Evolutionary conservation across 2,888 invertebrate genomes (phyloP), one percentile per base, ranked within the genome.

Genomic region (Pemphredon lugubris): DNA sequence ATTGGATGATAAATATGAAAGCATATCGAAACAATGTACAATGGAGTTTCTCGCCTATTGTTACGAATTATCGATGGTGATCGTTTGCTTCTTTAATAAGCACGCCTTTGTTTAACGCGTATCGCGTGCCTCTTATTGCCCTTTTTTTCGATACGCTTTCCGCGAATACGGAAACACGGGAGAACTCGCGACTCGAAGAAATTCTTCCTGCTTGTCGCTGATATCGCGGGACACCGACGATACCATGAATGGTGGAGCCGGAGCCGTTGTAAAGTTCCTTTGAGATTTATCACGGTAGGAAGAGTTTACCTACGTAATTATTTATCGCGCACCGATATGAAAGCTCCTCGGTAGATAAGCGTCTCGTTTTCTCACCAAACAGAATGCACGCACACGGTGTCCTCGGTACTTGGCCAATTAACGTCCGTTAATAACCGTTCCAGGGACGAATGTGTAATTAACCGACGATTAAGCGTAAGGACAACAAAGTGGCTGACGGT

Each of bases 71-170:
- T 72, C 72, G 72, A 53, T 42, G 64, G 44, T 58, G 72, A 72
- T 72, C 72, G 72, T 70, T 67, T 68, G 65, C 55, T 55, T 63
- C 72, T 64, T 71, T 73, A 73, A 73, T 73, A 73, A 72, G 72
- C 37, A 32, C 32, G 55, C 57, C 69, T 73, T 73, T 73, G 72
- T 73, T 73, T 64, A 58, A 64, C 66, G 54, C 64, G 37, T 55
- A 51, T 51, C 50, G 42, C 34, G 9, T 21, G 18, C 26, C 13
- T 30, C 18, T n/a, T 26, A 4, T 3, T 14, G 23, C 23, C 26
- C 13, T 30, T 23, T n/a, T 26, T 7, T 3, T 14, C 55, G 66
- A 60, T 53, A 66, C 58, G 44, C 39, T 73, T 73, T 59, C 54
- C 59, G 73, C 55, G 45, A 57, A 53, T 64, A 73, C 67, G 74